phyloP scores from a whole-genome alignment of 2,113 vertebrate species.

The Plecotus auritus region DNA sequence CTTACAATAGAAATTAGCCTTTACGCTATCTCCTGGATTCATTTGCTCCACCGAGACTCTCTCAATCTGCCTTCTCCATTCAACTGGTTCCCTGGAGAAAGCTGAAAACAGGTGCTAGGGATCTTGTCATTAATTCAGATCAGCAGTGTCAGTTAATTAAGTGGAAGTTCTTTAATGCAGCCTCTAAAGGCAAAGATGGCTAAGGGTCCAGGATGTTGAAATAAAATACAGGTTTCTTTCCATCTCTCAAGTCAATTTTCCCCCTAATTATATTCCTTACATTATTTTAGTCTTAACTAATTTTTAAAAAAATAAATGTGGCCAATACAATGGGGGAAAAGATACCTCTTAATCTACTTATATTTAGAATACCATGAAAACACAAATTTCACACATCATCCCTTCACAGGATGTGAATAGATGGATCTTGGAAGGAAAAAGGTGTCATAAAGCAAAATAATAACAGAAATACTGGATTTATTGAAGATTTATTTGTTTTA shows the following conservation, averaged over 20 bases:
- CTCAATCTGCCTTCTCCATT: conserved; percentile 27
- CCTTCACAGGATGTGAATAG: background rate
- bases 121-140: conserved; percentile 60
- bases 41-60: conserved; percentile 35
- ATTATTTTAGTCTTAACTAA: background rate
- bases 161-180: conserved; percentile 18
- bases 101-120: conserved; percentile 45
- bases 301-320: background rate
- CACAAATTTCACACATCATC: background rate
- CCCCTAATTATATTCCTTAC: conserved; percentile 8
- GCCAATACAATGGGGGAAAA: background rate
- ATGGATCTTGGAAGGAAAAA: background rate
- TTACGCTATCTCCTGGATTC: background rate
- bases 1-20: conserved; percentile 53
- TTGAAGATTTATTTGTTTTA: background rate
- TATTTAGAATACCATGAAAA: background rate
- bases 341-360: background rate
- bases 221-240: background rate
- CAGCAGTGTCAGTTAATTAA: conserved; percentile 61
- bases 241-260: background rate
- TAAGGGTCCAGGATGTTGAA: background rate
- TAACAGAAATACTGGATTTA: background rate
- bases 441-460: background rate
- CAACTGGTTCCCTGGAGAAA: conserved; percentile 37
- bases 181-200: background rate